Base-by-base conservation (phyloP, 1,140 invertebrate genomes). In the Melanaphis sacchari region DNA sequence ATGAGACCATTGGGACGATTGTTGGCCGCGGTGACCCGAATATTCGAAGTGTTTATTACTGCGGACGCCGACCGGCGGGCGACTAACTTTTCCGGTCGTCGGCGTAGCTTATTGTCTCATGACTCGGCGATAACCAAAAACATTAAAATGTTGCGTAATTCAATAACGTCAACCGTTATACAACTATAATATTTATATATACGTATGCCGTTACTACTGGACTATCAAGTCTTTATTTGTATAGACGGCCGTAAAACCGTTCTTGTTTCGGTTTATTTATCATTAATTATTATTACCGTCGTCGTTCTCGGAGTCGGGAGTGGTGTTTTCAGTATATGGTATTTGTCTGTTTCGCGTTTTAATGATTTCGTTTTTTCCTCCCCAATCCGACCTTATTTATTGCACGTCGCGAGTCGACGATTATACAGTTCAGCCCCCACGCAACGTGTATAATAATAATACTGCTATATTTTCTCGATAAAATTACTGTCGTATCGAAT, bases 21-120 rank as follows among this genome's bases (percentile, higher is more conserved):
- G 46, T 15, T 15, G 46, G 46, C 46, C 26, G 59, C 26, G 9
- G 2, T 76, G 59, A 76, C 59, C 59, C 59, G 59, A 76, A 76
- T n/a, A n/a, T 76, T n/a, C n/a, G 22, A 36, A 22, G 81, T 82
- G 81, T 82, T 85, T 85, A 85, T 85, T 85, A 43, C 41, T 26
- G 84, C 40, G 26, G 26, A 85, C 84, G 84, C 24, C 40, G 40
- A 84, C 82, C 40, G 40, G 4, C 84, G 26, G 40, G 22, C 40
- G 84, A 85, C 84, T 4, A 41, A 85, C 26, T 85, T n/a, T 85
- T 85, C 84, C 84, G 84, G 84, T 85, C 40, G 31, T 76, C 59
- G 59, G 59, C 59, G 59, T 6, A 18, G 59, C 31, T 76, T n/a
- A 76, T 76, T 66, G 59, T 76, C 59, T 76, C 59, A 15, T n/a